phyloP scores from a whole-genome alignment of 2,797 vertebrate genomes.

The Catamblyrhynchus diadema region DNA sequence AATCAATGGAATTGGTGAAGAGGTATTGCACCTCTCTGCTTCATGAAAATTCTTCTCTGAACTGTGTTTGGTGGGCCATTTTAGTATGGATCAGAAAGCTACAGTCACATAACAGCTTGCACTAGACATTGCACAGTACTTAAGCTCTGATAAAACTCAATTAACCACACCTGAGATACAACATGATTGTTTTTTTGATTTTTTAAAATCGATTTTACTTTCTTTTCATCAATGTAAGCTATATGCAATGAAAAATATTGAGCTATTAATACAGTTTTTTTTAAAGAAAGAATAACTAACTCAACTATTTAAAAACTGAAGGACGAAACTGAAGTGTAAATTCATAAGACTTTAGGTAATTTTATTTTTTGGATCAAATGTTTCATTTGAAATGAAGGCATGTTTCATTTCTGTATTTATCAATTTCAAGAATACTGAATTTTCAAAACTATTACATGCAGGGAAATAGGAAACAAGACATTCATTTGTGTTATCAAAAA shows the following conservation, averaged over 20 bases:
- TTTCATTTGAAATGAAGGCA: background rate
- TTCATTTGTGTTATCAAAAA: background rate
- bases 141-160: background rate
- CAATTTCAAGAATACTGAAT: background rate
- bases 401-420: background rate
- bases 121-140: background rate
- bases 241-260: background rate
- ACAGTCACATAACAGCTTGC: background rate
- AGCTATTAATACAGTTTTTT: background rate
- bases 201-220: accelerated
- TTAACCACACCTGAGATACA: background rate
- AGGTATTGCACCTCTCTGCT: background rate
- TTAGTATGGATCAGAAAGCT: background rate
- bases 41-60: background rate
- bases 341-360: background rate
- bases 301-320: background rate
- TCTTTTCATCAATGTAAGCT: background rate
- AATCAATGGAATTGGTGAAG: background rate
- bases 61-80: background rate
- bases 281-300: background rate
- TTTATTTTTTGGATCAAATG: background rate
- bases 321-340: background rate
- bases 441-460: background rate
- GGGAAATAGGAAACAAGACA: background rate
- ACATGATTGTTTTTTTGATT: background rate